Evolutionary conservation across 2,888 invertebrate species (phyloP).

Genomic region (Smittia aterrima): DNA sequence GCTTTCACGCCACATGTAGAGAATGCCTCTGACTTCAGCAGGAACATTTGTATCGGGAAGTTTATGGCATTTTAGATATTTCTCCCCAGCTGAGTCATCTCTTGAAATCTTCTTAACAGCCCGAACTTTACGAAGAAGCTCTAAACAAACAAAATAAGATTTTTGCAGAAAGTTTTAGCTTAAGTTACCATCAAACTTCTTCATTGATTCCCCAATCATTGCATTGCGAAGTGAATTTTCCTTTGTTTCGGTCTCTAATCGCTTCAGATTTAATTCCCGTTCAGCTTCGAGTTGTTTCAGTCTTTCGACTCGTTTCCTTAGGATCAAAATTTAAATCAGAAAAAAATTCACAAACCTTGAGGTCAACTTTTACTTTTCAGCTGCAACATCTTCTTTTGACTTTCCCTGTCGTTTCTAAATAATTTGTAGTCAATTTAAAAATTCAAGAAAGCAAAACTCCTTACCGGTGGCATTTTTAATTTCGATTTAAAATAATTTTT

Average conservation of each 20-base stretch:
- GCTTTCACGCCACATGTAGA: not conserved
- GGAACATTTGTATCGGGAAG: conserved; percentile 28
- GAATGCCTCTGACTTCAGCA: not conserved
- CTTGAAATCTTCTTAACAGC: not conserved
- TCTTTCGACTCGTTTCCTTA: not conserved
- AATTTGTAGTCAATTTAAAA: no score
- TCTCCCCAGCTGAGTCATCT: not conserved
- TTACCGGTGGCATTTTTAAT: not conserved
- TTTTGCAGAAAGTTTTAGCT: not conserved
- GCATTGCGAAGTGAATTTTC: not conserved
- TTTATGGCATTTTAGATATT: not conserved
- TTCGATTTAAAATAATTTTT: not conserved
- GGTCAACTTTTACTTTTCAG: not conserved
- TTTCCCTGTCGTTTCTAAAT: no score
- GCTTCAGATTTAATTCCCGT: not conserved
- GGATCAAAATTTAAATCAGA: not conserved
- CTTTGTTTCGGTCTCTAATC: not conserved
- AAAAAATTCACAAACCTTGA: not conserved
- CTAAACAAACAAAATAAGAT: conserved; percentile 6
- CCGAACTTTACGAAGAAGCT: not conserved
- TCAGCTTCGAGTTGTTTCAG: not conserved
- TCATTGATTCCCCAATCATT: not conserved
- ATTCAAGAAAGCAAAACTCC: not conserved
- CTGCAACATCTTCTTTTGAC: not conserved
- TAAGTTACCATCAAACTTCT: conserved; percentile 4